These are phyloP conservation scores for Archivesica marissinica DNA, from an alignment of 1,140 invertebrate genomes.

Conservation along the genomic window DNA sequence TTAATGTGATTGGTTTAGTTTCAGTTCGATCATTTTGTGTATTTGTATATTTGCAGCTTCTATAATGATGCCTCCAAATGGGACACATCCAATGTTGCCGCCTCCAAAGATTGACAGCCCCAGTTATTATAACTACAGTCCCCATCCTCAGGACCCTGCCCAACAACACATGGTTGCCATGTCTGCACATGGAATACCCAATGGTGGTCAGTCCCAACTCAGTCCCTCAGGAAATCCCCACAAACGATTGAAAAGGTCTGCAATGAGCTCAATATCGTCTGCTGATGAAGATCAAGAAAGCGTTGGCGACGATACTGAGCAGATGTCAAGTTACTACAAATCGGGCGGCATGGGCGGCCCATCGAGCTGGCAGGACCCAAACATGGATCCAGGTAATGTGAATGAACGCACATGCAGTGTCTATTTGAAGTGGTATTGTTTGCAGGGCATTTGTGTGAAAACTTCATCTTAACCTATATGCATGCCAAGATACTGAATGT, in stretches of 20 bases:
- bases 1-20: too few species aligned
- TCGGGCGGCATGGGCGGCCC: constrained; percentile 86
- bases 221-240: constrained; percentile 82
- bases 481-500: neutral
- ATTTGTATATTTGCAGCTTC: constrained; percentile 90
- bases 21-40: neutral
- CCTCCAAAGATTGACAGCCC: constrained; percentile 92
- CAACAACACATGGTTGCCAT: constrained; percentile 70
- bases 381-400: constrained; percentile 75
- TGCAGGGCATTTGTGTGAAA: neutral
- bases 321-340: constrained; percentile 86
- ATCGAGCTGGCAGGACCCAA: constrained; percentile 86
- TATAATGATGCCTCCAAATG: constrained; percentile 95
- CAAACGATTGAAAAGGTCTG: constrained; percentile 86
- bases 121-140: constrained; percentile 96
- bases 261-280: constrained; percentile 85
- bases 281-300: constrained; percentile 86
- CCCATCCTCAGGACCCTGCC: constrained; percentile 87
- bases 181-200: constrained; percentile 71
- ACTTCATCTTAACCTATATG: neutral
- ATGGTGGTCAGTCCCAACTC: constrained; percentile 81
- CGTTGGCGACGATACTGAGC: constrained; percentile 81
- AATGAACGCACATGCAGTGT: neutral
- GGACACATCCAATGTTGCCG: constrained; percentile 84
- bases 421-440: neutral